These are phyloP conservation scores for Cryptocheilus praepositus DNA, from an alignment of 2,888 invertebrate species.

Conservation along the genomic window DNA sequence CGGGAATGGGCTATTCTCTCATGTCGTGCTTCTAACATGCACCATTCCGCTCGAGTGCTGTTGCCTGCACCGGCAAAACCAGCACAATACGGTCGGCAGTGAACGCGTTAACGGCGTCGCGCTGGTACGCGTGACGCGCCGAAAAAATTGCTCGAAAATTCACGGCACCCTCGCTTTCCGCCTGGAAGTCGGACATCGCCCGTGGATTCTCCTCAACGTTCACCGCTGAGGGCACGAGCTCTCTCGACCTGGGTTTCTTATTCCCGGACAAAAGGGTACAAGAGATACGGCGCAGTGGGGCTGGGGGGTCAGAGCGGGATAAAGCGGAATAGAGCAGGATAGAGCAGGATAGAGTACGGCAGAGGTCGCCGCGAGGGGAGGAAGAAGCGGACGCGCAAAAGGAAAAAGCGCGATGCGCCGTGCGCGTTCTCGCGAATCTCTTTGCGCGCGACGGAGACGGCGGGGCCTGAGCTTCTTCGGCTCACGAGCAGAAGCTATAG, in stretches of 20 bases:
- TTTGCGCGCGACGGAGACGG: constrained; percentile 52
- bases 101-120: too few relatives aligned
- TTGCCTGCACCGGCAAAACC: too few relatives aligned
- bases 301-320: constrained; percentile 12
- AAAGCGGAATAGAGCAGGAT: constrained; percentile 14
- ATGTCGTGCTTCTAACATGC: too few relatives aligned
- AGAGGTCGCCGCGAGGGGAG: neutral
- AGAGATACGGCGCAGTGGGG: constrained; percentile 1
- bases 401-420: constrained; percentile 26
- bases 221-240: constrained; percentile 40
- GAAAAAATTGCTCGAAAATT: too few relatives aligned
- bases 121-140: too few relatives aligned
- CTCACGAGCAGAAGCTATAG: constrained; percentile 41
- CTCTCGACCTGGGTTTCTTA: constrained; percentile 49
- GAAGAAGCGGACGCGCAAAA: constrained; percentile 9
- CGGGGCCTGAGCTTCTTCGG: constrained; percentile 38
- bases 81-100: too few relatives aligned
- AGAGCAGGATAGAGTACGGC: constrained; percentile 9
- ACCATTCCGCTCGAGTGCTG: too few relatives aligned
- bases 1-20: too few relatives aligned
- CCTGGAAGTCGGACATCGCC: constrained; percentile 15
- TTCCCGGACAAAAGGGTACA: constrained; percentile 35
- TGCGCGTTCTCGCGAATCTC: constrained; percentile 51
- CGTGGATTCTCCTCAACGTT: constrained; percentile 7
- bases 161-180: too few relatives aligned